Base-by-base conservation (phyloP, 1,140 invertebrate species). In the Aphelinus atriplicis region DNA sequence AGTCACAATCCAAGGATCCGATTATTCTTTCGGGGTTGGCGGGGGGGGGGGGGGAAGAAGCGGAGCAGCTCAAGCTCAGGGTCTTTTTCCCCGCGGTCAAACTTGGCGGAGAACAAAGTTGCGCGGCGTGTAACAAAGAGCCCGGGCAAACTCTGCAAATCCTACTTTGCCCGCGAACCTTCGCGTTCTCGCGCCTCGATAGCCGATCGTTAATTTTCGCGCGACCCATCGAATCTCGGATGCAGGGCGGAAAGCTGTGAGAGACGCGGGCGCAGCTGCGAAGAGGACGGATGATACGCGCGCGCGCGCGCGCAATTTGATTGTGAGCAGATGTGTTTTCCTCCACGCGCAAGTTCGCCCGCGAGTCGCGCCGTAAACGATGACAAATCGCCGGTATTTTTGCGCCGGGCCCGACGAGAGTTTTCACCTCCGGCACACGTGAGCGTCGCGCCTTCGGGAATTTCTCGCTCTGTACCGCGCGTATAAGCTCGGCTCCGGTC, bases 351-450 rank as follows among this genome's bases (percentile, higher is more conserved):
- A 0, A 26, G 26, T 26, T 26, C 26, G 26, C 26, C 61, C 61
- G 61, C 10, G 45, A 47, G 10, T 47, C 65, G 43, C 68, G 43
- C 65, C 73, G 58, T 75, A 68, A 75, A 75, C 53, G 62, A 73
- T 73, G 71, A 75, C 73, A 69, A 75, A 68, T 69, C 56, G 64
- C 46, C 50, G 64, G 55, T 57, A 43, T 46, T 67, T 60, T 62
- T 75, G 50, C 42, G 7, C 63, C 56, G n/a, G 26, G 56, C 53
- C 56, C n/a, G 56, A 60, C 26, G 43, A 43, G 56, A 60, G 65
- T 50, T 57, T 65, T 56, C 71, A 57, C 43, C 63, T 3, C 45
- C 72, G n/a, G 48, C 63, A 5, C 42, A 26, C 26, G 26, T 26
- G 26, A 26, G 26, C 26, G 26, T 26, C 45, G 46, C 26, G 50